Conservation (phyloP, 2,888 invertebrate species). For the Empis livida region DNA sequence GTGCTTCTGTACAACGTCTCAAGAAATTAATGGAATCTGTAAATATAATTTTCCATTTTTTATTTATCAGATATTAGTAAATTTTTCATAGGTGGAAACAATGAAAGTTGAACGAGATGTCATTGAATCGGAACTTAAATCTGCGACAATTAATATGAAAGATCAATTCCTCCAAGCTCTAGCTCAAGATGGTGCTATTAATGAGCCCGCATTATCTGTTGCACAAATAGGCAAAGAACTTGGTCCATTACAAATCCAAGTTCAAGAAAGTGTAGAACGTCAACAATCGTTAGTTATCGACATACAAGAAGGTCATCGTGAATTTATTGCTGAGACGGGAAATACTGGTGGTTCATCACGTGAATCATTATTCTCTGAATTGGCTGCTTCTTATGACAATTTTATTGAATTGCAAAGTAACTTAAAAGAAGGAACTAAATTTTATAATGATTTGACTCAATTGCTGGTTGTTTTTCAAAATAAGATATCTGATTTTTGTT, state of each 20-base stretch:
- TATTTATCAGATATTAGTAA: not conserved
- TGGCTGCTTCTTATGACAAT: conserved; percentile 85
- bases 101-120: conserved; percentile 82
- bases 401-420: conserved; percentile 84
- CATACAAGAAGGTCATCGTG: conserved; percentile 44
- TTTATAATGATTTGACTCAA: conserved; percentile 88
- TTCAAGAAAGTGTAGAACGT: conserved; percentile 56
- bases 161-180: conserved; percentile 62
- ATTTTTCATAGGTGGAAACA: conserved; percentile 50
- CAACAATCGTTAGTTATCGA: conserved; percentile 57
- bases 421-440: conserved; percentile 91
- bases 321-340: conserved; percentile 45
- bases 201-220: conserved; percentile 59
- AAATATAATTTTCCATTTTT: conserved; percentile 10
- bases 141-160: conserved; percentile 69
- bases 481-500: conserved; percentile 95
- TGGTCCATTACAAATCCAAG: conserved; percentile 64
- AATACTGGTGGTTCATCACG: conserved; percentile 49
- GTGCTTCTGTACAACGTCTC: conserved; percentile 51
- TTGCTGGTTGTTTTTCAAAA: conserved; percentile 90
- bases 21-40: conserved; percentile 66
- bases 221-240: conserved; percentile 61
- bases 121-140: conserved; percentile 76
- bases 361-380: conserved; percentile 66
- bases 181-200: conserved; percentile 62